Evolutionary conservation across 2,888 invertebrate genomes (phyloP).

Genomic region (Lingula anatina): DNA sequence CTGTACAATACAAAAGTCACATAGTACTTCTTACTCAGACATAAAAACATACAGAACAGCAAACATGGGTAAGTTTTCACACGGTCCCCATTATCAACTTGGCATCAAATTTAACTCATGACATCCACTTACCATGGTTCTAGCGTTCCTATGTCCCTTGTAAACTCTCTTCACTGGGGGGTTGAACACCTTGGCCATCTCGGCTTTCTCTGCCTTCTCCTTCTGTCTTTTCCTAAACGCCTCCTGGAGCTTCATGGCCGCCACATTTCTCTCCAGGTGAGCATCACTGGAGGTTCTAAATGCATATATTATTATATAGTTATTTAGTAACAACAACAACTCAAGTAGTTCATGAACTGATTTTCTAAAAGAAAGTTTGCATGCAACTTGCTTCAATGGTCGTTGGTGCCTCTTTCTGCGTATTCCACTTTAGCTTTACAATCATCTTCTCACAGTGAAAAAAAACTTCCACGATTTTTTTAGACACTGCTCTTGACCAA

Average conservation of each 20-base stretch:
- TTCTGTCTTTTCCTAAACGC: slow-evolving; percentile 32
- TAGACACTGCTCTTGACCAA: too few relatives aligned
- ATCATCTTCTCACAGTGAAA: not conserved
- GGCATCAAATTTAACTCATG: too few relatives aligned
- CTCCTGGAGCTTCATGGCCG: slow-evolving; percentile 39
- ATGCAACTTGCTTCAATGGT: not conserved
- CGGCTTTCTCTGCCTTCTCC: slow-evolving; percentile 32
- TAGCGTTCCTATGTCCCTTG: slow-evolving; percentile 73
- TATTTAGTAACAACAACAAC: not conserved
- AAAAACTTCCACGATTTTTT: too few relatives aligned
- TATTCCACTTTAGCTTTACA: not conserved
- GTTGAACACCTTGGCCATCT: slow-evolving; percentile 30
- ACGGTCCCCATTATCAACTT: too few relatives aligned
- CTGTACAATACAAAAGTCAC: too few relatives aligned
- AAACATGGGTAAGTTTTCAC: too few relatives aligned
- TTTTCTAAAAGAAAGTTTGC: not conserved
- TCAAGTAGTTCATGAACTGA: not conserved
- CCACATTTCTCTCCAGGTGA: slow-evolving; percentile 29
- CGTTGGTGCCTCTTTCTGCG: not conserved
- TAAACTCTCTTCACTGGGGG: slow-evolving; percentile 63
- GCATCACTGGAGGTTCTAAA: too few relatives aligned
- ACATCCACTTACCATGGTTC: slow-evolving; percentile 54
- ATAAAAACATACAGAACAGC: too few relatives aligned
- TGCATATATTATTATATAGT: not conserved
- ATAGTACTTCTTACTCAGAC: too few relatives aligned